Percentiles rank a stretch among this genome's conserved stretches.
These are phyloP conservation scores for Eucera pruinosa DNA, from an alignment of 2,888 invertebrate species.

Conservation along the genomic window DNA sequence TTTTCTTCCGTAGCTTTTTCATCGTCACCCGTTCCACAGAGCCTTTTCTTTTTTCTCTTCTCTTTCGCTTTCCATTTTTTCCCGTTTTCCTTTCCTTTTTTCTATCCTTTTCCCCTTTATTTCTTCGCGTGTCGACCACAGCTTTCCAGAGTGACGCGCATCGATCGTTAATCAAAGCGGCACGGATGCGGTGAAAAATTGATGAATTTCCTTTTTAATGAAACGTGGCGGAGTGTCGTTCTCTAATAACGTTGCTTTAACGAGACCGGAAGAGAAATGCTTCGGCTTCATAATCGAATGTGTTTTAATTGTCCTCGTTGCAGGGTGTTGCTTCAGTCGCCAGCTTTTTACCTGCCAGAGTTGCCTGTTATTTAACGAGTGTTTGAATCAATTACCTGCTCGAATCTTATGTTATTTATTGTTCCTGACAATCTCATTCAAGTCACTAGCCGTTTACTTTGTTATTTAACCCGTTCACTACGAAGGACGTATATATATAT, in stretches of 20 bases:
- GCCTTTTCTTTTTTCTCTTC: neutral
- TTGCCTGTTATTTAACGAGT: slow-evolving; percentile 12
- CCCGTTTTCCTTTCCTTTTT: neutral
- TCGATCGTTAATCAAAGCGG: slow-evolving; percentile 42
- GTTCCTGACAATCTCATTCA: neutral
- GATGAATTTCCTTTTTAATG: slow-evolving; percentile 33
- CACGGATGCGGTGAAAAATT: slow-evolving; percentile 21
- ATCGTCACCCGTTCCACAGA: neutral
- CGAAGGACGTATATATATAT: no score
- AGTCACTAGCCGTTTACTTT: no score
- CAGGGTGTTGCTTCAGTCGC: neutral
- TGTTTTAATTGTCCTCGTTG: slow-evolving; percentile 17
- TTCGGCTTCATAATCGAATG: slow-evolving; percentile 26
- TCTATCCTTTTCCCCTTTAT: no score
- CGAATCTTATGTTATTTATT: neutral
- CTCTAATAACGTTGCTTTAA: slow-evolving; percentile 17
- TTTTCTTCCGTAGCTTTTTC: slow-evolving; percentile 30
- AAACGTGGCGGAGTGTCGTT: neutral
- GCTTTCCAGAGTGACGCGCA: slow-evolving; percentile 4
- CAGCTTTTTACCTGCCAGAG: neutral
- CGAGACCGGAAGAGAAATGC: slow-evolving; percentile 7
- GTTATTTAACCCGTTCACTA: no score
- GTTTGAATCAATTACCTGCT: neutral
- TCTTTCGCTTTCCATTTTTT: neutral
- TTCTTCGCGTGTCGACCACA: neutral